A percentile compares a stretch with the other conserved stretches of the same genome.
These are phyloP conservation scores for Phalanger gymnotis DNA, from an alignment of 2,797 vertebrate species.

Conservation along the genomic window DNA sequence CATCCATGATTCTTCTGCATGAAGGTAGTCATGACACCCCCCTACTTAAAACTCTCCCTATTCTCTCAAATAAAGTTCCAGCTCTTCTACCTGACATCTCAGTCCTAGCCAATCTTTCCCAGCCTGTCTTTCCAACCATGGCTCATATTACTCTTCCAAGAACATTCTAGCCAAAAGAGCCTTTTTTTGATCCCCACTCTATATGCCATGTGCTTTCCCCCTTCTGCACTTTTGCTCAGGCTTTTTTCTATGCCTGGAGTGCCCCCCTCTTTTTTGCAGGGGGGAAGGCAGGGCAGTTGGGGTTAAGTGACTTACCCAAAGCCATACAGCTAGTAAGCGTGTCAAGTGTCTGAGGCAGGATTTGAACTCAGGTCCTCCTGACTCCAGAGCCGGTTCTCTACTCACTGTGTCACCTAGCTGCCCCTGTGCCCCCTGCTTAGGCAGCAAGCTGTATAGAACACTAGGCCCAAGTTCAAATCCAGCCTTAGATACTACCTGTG, in stretches of 20 bases:
- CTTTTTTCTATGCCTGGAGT: background rate
- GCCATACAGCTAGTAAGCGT: no score
- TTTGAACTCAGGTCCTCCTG: no score
- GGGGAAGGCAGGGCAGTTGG: no score
- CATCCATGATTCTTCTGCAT: background rate
- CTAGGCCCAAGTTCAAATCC: background rate
- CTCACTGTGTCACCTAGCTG: no score
- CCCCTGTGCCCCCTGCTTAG: no score
- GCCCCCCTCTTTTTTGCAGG: no score
- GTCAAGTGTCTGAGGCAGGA: no score
- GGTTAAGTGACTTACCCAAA: no score
- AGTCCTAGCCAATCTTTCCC: background rate
- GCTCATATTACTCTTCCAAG: background rate
- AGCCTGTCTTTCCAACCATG: background rate
- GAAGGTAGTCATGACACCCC: background rate
- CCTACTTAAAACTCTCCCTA: background rate
- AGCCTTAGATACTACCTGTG: background rate
- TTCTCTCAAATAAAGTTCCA: background rate
- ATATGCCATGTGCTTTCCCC: background rate
- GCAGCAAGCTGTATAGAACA: background rate
- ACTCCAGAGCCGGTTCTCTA: no score
- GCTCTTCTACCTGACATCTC: background rate
- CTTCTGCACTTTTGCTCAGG: background rate
- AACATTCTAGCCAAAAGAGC: background rate
- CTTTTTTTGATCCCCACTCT: background rate